Percentiles rank a stretch among this genome's conserved stretches.
Conservation (phyloP, 2,797 vertebrate genomes). For the Lutjanus campechanus region DNA sequence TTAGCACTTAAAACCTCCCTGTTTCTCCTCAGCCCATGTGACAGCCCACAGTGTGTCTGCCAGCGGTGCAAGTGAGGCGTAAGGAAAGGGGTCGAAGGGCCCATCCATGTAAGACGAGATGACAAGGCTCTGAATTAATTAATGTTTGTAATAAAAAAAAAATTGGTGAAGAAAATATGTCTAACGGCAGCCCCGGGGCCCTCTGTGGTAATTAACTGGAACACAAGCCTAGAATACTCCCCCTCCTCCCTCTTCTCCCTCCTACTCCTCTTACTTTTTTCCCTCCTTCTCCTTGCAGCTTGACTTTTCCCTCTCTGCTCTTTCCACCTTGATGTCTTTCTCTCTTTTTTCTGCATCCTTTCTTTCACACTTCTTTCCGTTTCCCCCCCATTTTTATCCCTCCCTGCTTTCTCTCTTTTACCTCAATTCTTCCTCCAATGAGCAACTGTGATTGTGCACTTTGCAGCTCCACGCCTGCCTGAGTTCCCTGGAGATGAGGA, state of each 20-base stretch:
- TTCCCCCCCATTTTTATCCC: not conserved
- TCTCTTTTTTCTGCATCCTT: slow-evolving; percentile 41
- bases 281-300: slow-evolving; percentile 46
- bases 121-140: slow-evolving; percentile 87
- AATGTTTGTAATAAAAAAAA: slow-evolving; percentile 83
- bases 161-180: slow-evolving; percentile 84
- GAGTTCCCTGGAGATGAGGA: slow-evolving; percentile 63
- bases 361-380: slow-evolving; percentile 24
- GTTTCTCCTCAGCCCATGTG: slow-evolving; percentile 76
- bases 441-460: slow-evolving; percentile 75
- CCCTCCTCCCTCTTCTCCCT: slow-evolving; percentile 49
- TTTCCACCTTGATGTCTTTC: slow-evolving; percentile 65
- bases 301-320: slow-evolving; percentile 60
- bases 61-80: slow-evolving; percentile 79
- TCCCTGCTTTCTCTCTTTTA: slow-evolving; percentile 31
- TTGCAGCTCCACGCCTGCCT: slow-evolving; percentile 63
- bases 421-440: slow-evolving; percentile 61
- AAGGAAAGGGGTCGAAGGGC: slow-evolving; percentile 82
- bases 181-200: slow-evolving; percentile 83
- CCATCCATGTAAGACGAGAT: slow-evolving; percentile 83
- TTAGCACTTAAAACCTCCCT: slow-evolving; percentile 67
- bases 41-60: slow-evolving; percentile 81
- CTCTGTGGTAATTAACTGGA: slow-evolving; percentile 84
- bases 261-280: slow-evolving; percentile 42
- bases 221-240: slow-evolving; percentile 80